phyloP scores from a whole-genome alignment of 1,140 invertebrate genomes.

The Leptinotarsa texana region DNA sequence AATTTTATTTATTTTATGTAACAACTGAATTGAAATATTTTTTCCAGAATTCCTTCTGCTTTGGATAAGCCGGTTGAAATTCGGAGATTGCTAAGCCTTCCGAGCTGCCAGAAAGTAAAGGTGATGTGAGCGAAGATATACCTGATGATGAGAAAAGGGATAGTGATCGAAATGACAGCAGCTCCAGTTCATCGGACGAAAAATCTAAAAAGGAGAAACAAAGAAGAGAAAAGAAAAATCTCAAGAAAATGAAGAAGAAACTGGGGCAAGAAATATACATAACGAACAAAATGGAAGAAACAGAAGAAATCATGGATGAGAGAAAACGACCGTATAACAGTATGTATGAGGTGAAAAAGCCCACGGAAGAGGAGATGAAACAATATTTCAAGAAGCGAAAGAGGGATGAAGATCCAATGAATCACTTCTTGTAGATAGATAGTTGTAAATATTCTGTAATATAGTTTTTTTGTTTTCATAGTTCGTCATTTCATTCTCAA shows the following conservation, averaged over 20 bases:
- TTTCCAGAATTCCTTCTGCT: constrained; percentile 80
- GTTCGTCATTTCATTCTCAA: too few species aligned
- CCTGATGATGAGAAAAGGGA: constrained; percentile 34
- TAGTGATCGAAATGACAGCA: constrained; percentile 18
- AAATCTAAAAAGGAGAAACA: constrained; percentile 59
- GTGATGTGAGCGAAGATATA: constrained; percentile 32
- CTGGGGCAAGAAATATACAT: constrained; percentile 63
- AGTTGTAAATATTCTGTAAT: too few species aligned
- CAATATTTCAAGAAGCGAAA: constrained; percentile 86
- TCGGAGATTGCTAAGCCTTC: constrained; percentile 44
- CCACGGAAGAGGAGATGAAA: constrained; percentile 91
- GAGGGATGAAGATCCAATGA: constrained; percentile 91
- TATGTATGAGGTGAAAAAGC: constrained; percentile 79
- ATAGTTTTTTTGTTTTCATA: too few species aligned
- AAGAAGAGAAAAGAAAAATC: constrained; percentile 71
- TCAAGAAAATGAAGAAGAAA: constrained; percentile 63
- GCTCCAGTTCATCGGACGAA: constrained; percentile 48
- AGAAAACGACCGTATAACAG: constrained; percentile 91
- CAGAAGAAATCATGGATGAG: constrained; percentile 77
- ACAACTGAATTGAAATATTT: constrained; percentile 7
- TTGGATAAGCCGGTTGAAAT: constrained; percentile 76
- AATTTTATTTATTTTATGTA: too few species aligned
- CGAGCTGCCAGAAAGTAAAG: constrained; percentile 23
- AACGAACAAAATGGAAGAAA: constrained; percentile 67
- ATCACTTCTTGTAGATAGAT: constrained; percentile 61